Percentiles rank a stretch among this genome's conserved stretches.
phyloP scores from a whole-genome alignment of 2,797 vertebrate species.

The Gephyroberyx darwinii region DNA sequence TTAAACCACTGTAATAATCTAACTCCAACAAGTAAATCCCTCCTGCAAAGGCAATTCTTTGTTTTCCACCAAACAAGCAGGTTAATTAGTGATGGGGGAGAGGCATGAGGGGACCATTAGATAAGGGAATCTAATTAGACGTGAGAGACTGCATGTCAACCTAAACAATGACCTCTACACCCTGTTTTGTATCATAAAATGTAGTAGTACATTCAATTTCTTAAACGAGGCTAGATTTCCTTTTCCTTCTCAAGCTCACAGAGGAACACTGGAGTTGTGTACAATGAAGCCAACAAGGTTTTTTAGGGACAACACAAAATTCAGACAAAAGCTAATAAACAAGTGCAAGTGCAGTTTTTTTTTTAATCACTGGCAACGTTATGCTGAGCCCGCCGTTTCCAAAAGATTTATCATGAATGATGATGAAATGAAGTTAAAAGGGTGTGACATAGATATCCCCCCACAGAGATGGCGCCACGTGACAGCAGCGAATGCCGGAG shows the following conservation, averaged over 20 bases:
- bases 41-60: neutral
- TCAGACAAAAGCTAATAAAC: neutral
- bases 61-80: constrained; percentile 22
- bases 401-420: neutral
- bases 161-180: neutral
- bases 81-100: constrained; percentile 12
- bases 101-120: constrained; percentile 10
- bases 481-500: neutral
- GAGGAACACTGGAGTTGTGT: neutral
- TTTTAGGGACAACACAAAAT: neutral
- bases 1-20: too few relatives aligned
- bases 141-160: constrained; percentile 14
- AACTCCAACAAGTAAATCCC: neutral
- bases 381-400: constrained; percentile 9
- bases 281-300: neutral
- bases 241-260: neutral
- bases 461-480: constrained; percentile 14
- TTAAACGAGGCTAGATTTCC: constrained; percentile 2
- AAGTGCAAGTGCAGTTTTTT: neutral
- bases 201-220: constrained; percentile 2
- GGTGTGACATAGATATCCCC: neutral
- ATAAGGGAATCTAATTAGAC: constrained; percentile 38
- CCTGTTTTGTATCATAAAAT: too few relatives aligned
- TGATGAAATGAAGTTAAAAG: constrained; percentile 12
- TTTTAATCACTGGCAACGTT: neutral